Base-by-base conservation (phyloP, 2,888 invertebrate species). In the Steinernema scapterisci region DNA sequence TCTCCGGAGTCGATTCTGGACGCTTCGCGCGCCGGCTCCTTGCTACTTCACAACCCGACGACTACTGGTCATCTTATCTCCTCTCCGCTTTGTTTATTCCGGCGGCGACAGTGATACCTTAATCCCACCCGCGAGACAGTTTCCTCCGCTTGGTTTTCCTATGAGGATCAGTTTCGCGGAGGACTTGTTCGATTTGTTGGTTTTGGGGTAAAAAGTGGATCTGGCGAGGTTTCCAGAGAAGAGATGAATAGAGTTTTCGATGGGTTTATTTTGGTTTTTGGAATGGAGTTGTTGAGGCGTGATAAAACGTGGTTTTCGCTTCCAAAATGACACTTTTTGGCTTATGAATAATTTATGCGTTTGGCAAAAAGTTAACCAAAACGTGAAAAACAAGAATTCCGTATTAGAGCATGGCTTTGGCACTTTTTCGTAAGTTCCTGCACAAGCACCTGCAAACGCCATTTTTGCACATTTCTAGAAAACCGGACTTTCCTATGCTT, bases 61-160 rank as follows among this genome's bases (percentile, higher is more conserved):
- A 23, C 25, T 6, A 54, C 25, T 21, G 23, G 31, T 27, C 31
- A 63, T 27, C 63, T 16, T 19, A 31, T 27, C 54, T 54, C 25
- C 25, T 54, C 54, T 25, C 16, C 48, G 38, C 63, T 63, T 63
- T 63, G 63, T 63, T 31, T 27, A 27, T 31, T 27, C 63, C 63
- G 48, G 48, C 48, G 48, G 48, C 48, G 63, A 63, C 38, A 63
- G 31, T 27, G 63, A 63, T 31, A 63, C 63, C 54, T 25, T 63
- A 63, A 63, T 27, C 54, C 63, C 27, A 48, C 38, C 54, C 23
- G 19, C 54, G 54, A 25, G 63, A 63, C 2, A 16, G 16, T 23
- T 11, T 52, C 52, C 52, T 27, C 63, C n/a, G n/a, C n/a, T n/a
- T n/a, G n/a, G n/a, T n/a, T n/a, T n/a, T n/a, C n/a, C n/a, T n/a